These are phyloP conservation scores for Arctocebus calabarensis DNA, from an alignment of 2,797 vertebrate species.

Conservation along the genomic window DNA sequence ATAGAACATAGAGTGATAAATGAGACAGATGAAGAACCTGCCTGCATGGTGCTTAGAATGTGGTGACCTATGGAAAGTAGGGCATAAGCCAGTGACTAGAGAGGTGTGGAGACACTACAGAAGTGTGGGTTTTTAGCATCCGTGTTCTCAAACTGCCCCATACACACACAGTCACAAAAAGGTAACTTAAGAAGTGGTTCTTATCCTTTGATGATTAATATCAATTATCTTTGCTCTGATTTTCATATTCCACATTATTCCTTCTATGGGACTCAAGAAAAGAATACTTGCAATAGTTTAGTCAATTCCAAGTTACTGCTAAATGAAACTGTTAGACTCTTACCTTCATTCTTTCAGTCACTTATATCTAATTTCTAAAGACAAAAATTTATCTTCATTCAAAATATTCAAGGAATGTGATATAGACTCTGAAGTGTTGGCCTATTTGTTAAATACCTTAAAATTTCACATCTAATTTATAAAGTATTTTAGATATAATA, in stretches of 20 bases:
- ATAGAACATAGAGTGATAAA: background rate
- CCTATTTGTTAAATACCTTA: conserved; percentile 18
- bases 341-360: background rate
- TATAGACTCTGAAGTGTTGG: background rate
- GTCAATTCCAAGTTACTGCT: background rate
- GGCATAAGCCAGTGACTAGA: rapidly evolving
- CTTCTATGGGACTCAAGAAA: background rate
- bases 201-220: background rate
- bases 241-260: background rate
- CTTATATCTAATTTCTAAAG: conserved; percentile 18
- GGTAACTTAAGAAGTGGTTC: background rate
- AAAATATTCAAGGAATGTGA: too few relatives aligned
- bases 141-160: background rate
- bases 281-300: background rate
- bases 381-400: background rate
- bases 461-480: background rate
- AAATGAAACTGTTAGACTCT: background rate
- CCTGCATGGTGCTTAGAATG: background rate
- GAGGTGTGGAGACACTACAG: background rate
- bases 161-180: background rate
- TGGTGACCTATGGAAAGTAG: background rate
- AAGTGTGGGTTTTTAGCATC: background rate
- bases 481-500: conserved; percentile 32
- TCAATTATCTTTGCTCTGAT: background rate
- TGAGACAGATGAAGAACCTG: background rate